Evolutionary conservation across 2,797 vertebrate species (phyloP), one percentile per base, ranked within the genome.

Genomic region (Pelodytes ibericus): DNA sequence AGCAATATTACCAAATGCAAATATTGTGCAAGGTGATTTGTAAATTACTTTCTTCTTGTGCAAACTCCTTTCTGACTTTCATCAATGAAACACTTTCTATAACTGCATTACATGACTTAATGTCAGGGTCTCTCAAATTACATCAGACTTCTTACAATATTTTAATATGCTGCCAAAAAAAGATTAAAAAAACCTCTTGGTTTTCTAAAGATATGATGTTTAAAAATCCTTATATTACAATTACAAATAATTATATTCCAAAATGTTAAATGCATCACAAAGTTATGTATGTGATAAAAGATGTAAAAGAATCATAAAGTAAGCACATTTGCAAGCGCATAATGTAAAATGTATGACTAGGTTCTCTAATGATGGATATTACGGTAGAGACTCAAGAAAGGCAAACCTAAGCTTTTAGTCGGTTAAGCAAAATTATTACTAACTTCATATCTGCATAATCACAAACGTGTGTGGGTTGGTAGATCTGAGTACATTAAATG

Each of bases 11-110:
- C 20, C 25, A 41, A 65, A 74, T 74, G 72, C 61, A 57, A 74
- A 72, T 72, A 53, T 63, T 64, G 71, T 72, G 44, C 44, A 62
- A 30, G 44, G 31, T 64, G 60, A 73, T 74, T 74, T 74, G 61
- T 74, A 65, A 65, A 65, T 65, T 47, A 65, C 61, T 74, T 16
- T 58, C 61, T 63, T 73, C 71, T 65, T 74, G 61, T 57, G 61
- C 72, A 74, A 72, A 74, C 62, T 64, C 61, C 29, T 64, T 26
- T 36, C 33, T 74, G 25, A 22, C 61, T 74, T 64, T 65, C 72
- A 65, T 74, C 49, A 74, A 65, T 74, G 72, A 74, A 74, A 74
- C 72, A 74, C 72, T 74, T 74, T 44, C 72, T 41, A 29, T 56
- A 73, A 73, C 30, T 39, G 36, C 49, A 26, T 74, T 57, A 64